These are phyloP conservation scores for Netelia inedita DNA, from an alignment of 2,888 invertebrate genomes.

Conservation along the genomic window DNA sequence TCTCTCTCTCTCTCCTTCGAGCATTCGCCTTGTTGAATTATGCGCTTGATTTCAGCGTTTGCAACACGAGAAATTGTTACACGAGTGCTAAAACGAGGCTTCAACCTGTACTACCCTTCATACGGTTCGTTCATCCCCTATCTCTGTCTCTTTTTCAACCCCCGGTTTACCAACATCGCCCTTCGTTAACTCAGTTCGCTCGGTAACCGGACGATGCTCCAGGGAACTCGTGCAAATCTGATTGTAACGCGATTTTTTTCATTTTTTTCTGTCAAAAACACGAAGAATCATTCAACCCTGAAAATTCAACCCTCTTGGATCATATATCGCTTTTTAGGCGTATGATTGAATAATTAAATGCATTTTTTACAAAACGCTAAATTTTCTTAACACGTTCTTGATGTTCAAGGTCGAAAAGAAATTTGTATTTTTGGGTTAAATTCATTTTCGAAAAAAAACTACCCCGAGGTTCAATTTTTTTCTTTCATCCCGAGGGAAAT, in stretches of 20 bases:
- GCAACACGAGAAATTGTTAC: slow-evolving; percentile 7
- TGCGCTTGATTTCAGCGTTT: slow-evolving; percentile 82
- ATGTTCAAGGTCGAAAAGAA: no score
- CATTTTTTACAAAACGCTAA: no score
- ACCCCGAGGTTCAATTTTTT: background rate
- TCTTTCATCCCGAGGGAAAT: background rate
- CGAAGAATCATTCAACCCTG: background rate
- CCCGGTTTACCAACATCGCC: slow-evolving; percentile 37
- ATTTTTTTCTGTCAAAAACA: slow-evolving; percentile 26
- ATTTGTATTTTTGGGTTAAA: no score
- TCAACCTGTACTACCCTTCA: slow-evolving; percentile 65
- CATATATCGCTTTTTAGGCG: no score
- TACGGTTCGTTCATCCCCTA: slow-evolving; percentile 61
- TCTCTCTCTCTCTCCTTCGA: slow-evolving; percentile 69
- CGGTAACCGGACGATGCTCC: slow-evolving; percentile 68
- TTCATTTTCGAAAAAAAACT: no score
- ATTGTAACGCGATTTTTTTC: slow-evolving; percentile 74
- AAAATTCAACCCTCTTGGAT: background rate
- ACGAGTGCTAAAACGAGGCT: slow-evolving; percentile 70
- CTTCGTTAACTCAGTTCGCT: slow-evolving; percentile 51
- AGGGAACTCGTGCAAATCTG: slow-evolving; percentile 78
- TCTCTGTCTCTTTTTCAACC: slow-evolving; percentile 67
- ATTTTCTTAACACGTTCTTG: no score
- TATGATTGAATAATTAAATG: no score
- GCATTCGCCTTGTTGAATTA: slow-evolving; percentile 79